These are phyloP conservation scores for Catocala sponsa DNA, from an alignment of 2,888 invertebrate species.

Conservation along the genomic window DNA sequence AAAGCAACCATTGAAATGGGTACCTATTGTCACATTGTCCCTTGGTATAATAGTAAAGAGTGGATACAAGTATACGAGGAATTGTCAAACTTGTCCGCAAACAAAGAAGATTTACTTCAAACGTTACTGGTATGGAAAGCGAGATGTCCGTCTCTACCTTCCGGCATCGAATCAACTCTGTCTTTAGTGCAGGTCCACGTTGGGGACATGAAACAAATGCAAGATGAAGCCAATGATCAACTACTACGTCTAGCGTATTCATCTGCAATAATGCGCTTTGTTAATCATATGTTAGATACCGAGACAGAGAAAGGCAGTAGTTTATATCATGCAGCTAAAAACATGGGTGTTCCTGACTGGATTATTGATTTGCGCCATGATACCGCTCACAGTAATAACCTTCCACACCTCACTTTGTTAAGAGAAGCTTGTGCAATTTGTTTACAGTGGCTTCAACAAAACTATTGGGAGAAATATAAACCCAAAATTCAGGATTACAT, in stretches of 20 bases:
- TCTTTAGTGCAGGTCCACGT: conserved; percentile 85
- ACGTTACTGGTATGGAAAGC: conserved; percentile 88
- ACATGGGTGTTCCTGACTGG: conserved; percentile 93
- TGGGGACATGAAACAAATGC: conserved; percentile 64
- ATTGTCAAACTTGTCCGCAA: conserved; percentile 65
- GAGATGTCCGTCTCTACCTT: conserved; percentile 85
- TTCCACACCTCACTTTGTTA: conserved; percentile 90
- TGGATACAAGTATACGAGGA: conserved; percentile 85
- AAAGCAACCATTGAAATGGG: conserved; percentile 54
- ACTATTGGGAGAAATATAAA: conserved; percentile 90
- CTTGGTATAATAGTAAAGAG: conserved; percentile 82
- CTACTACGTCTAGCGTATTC: conserved; percentile 89
- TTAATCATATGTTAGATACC: conserved; percentile 89
- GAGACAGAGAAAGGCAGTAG: conserved; percentile 85
- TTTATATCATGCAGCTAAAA: conserved; percentile 88
- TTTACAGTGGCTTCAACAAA: conserved; percentile 90
- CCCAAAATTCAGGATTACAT: conserved; percentile 80
- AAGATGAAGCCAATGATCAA: conserved; percentile 68
- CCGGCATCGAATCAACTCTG: conserved; percentile 89
- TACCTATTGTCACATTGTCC: conserved; percentile 72
- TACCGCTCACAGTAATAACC: conserved; percentile 91
- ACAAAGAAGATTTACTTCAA: conserved; percentile 78
- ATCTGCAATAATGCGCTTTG: conserved; percentile 90
- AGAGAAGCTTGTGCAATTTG: conserved; percentile 89
- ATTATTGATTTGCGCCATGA: conserved; percentile 93